Evolutionary conservation across 2,113 vertebrate genomes (phyloP).

Genomic region (Pedionomus torquatus): DNA sequence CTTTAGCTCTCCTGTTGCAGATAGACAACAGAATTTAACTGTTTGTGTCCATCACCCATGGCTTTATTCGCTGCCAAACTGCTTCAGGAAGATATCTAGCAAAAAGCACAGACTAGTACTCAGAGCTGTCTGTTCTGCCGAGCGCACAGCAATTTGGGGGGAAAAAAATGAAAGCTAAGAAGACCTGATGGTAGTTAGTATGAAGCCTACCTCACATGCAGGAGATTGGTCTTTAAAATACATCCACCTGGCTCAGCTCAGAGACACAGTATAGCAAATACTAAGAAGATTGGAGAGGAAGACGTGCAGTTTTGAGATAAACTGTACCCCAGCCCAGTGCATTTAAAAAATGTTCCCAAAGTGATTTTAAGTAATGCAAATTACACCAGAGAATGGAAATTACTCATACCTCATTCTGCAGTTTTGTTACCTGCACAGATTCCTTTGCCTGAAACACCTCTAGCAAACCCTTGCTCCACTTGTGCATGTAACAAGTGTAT

Average conservation of each 20-base stretch:
- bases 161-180: neutral
- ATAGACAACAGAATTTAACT: conserved; percentile 27
- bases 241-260: neutral
- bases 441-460: neutral
- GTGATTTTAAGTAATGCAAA: neutral
- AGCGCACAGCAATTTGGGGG: neutral
- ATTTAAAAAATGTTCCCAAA: neutral
- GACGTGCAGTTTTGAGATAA: neutral
- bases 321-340: neutral
- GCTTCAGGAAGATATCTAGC: neutral
- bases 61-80: neutral
- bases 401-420: neutral
- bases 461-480: neutral
- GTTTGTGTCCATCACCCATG: neutral
- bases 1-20: conserved; percentile 15
- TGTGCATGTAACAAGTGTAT: neutral
- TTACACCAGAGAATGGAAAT: neutral
- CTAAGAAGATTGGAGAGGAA: neutral
- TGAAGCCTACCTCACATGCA: neutral
- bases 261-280: neutral
- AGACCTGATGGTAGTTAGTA: neutral
- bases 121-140: neutral
- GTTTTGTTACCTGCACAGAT: neutral
- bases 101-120: neutral
- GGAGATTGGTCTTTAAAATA: neutral